These are phyloP conservation scores for Drosophila siamana DNA, from an alignment of 2,888 invertebrate species.

Conservation along the genomic window DNA sequence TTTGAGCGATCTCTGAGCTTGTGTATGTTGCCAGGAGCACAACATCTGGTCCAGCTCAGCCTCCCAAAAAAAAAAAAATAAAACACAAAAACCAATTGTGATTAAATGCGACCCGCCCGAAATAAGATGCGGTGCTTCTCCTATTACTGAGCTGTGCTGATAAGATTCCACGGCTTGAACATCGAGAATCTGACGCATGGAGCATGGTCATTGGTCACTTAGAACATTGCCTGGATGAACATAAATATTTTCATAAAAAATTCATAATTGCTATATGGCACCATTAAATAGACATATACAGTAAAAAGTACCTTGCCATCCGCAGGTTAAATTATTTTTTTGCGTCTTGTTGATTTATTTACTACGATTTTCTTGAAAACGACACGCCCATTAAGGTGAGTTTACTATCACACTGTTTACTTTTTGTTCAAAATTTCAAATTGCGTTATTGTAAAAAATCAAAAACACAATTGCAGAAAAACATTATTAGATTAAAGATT, in stretches of 20 bases:
- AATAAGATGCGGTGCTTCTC: not conserved
- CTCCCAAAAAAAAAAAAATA: not conserved
- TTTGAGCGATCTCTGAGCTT: slow-evolving; percentile 39
- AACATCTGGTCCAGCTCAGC: slow-evolving; percentile 26
- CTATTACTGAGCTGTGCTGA: slow-evolving; percentile 6
- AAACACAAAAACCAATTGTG: not conserved
- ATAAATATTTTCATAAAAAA: slow-evolving; percentile 4
- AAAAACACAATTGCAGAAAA: not conserved
- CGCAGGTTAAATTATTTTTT: not conserved
- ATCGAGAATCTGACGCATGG: slow-evolving; percentile 25
- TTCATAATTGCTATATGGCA: slow-evolving; percentile 1
- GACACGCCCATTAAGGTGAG: not conserved
- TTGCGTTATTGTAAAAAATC: not conserved
- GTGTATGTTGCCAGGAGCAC: slow-evolving; percentile 43
- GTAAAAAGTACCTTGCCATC: slow-evolving; percentile 10
- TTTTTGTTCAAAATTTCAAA: not conserved
- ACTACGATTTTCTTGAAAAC: not conserved
- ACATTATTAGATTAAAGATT: not conserved
- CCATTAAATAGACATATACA: not conserved
- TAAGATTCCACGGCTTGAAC: slow-evolving; percentile 13
- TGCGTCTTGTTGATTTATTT: slow-evolving; percentile 24
- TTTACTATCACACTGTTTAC: slow-evolving; percentile 3
- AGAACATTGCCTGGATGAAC: not conserved
- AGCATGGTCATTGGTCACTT: not conserved
- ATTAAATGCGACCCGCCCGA: slow-evolving; percentile 10